Evolutionary conservation across 1,140 invertebrate genomes (phyloP).

Genomic region (Ditylenchus dipsaci): DNA sequence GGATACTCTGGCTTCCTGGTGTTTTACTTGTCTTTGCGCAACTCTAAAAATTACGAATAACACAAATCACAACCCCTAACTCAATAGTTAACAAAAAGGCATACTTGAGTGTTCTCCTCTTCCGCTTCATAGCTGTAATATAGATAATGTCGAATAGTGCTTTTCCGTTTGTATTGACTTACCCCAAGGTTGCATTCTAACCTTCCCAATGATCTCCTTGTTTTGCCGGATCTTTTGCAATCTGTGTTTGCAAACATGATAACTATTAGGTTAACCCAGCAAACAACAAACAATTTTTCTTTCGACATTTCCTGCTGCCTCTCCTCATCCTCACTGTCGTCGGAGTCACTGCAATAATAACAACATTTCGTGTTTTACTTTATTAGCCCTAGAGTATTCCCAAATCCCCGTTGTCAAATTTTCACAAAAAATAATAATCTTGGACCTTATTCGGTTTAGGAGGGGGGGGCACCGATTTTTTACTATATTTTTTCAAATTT

Average conservation of each 20-base stretch:
- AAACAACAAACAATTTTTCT: constrained; percentile 67
- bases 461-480: too few relatives aligned
- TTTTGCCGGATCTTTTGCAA: constrained; percentile 84
- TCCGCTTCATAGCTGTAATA: constrained; percentile 72
- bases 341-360: constrained; percentile 20
- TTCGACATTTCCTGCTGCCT: constrained; percentile 59
- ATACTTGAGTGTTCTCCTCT: constrained; percentile 71
- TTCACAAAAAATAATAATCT: too few relatives aligned
- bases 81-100: constrained; percentile 9
- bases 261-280: not conserved
- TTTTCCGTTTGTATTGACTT: too few relatives aligned
- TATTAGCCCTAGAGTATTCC: not conserved
- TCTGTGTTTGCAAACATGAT: not conserved
- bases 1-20: constrained; percentile 53
- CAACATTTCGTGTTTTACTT: too few relatives aligned
- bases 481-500: too few relatives aligned
- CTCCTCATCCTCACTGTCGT: constrained; percentile 52
- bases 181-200: constrained; percentile 81
- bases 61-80: constrained; percentile 1
- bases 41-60: constrained; percentile 33
- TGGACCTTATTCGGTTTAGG: too few relatives aligned
- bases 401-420: too few relatives aligned
- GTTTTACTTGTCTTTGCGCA: constrained; percentile 48
- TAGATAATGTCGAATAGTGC: too few relatives aligned
- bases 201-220: constrained; percentile 81